These are phyloP conservation scores for Eupeodes corollae DNA, from an alignment of 1,140 invertebrate species.

Conservation along the genomic window DNA sequence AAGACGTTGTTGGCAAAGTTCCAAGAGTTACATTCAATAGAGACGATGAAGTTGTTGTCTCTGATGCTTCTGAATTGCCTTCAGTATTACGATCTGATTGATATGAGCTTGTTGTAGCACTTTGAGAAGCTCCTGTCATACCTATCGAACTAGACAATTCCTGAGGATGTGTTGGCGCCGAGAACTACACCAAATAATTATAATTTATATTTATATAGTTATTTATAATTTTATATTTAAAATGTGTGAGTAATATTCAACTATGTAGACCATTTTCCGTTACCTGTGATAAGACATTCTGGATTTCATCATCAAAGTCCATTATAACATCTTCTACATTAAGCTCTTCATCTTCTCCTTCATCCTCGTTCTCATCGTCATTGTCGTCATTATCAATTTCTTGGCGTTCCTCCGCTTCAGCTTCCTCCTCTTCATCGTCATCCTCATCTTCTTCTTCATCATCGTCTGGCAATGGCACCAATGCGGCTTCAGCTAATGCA, in stretches of 20 bases:
- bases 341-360: neutral
- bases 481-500: no score
- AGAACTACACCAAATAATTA: no score
- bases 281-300: conserved; percentile 1
- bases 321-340: neutral
- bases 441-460: conserved; percentile 2
- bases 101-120: no score
- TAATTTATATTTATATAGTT: no score
- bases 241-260: no score
- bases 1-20: neutral
- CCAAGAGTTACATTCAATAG: no score
- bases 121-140: no score
- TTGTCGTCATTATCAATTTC: conserved; percentile 3
- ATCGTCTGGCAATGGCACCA: neutral
- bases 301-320: neutral
- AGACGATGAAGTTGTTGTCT: neutral
- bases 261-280: no score
- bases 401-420: neutral
- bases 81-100: no score
- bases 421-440: conserved; percentile 2
- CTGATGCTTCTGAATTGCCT: neutral
- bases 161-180: no score
- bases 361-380: neutral
- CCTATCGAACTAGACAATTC: no score
- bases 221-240: no score